A percentile compares a stretch with the other conserved stretches of the same genome.
These are phyloP conservation scores for Pipra filicauda DNA, from an alignment of 2,113 vertebrate species.

Conservation along the genomic window DNA sequence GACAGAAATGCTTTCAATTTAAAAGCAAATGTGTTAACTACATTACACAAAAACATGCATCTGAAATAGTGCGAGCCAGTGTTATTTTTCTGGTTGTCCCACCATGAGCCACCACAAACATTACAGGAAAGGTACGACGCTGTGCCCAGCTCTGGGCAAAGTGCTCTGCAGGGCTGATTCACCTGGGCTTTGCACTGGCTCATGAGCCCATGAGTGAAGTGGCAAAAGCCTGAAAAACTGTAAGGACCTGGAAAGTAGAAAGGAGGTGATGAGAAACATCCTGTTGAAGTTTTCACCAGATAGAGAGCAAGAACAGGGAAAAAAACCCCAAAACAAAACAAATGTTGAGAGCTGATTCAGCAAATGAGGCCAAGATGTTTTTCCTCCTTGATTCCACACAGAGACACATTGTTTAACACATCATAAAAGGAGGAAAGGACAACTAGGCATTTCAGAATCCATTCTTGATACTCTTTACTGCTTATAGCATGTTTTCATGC, in stretches of 20 bases:
- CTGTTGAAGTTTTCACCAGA: background rate
- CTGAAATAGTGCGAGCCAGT: background rate
- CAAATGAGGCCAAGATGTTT: background rate
- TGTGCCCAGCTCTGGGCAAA: background rate
- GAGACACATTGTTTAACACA: background rate
- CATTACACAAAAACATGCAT: background rate
- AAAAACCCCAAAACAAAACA: background rate
- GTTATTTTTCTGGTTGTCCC: background rate
- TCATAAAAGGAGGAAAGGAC: background rate
- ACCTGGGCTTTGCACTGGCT: background rate
- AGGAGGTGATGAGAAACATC: background rate
- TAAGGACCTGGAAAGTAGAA: background rate
- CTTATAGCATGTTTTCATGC: background rate
- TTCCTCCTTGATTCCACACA: background rate
- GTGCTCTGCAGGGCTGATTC: background rate
- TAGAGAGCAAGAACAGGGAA: background rate
- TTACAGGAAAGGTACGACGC: background rate
- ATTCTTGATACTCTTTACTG: background rate
- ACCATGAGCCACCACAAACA: background rate
- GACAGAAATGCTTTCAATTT: background rate
- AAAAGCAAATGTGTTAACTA: background rate
- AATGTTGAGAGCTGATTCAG: background rate
- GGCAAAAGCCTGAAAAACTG: background rate
- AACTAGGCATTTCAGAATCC: background rate
- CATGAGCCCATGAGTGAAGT: background rate